phyloP scores from a whole-genome alignment of 2,113 vertebrate species.

The Thamnophis sirtalis region DNA sequence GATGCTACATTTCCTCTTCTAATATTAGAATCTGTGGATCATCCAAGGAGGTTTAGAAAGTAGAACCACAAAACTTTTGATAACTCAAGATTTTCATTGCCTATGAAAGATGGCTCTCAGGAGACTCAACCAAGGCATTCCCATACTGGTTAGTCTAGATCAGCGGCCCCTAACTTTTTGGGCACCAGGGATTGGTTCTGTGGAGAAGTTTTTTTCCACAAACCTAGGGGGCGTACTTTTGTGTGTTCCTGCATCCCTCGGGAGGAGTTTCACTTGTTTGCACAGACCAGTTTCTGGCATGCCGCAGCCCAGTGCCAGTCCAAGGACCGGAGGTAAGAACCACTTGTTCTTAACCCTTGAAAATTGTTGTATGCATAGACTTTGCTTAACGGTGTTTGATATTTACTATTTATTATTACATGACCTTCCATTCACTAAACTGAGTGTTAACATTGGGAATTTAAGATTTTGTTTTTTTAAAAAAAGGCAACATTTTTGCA shows the following conservation, averaged over 20 bases:
- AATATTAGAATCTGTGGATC: background rate
- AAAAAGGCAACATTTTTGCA: background rate
- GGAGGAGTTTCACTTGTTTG: too few species aligned
- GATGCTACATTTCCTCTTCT: background rate
- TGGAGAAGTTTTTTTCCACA: too few species aligned
- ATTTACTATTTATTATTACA: background rate
- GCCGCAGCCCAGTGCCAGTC: too few species aligned
- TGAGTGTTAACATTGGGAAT: background rate
- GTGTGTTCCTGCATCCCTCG: too few species aligned
- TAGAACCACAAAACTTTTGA: background rate
- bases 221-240: too few species aligned
- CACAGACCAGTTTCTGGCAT: too few species aligned
- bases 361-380: background rate
- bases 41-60: background rate
- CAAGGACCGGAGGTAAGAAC: background rate
- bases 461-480: background rate
- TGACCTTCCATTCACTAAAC: background rate
- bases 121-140: background rate
- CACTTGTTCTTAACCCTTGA: background rate
- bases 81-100: background rate
- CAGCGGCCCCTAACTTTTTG: too few species aligned
- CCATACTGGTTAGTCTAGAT: background rate
- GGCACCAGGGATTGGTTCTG: too few species aligned
- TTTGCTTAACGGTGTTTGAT: background rate
- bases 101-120: background rate